Conservation (phyloP, 2,797 vertebrate species). For the Lepus oiostolus region DNA sequence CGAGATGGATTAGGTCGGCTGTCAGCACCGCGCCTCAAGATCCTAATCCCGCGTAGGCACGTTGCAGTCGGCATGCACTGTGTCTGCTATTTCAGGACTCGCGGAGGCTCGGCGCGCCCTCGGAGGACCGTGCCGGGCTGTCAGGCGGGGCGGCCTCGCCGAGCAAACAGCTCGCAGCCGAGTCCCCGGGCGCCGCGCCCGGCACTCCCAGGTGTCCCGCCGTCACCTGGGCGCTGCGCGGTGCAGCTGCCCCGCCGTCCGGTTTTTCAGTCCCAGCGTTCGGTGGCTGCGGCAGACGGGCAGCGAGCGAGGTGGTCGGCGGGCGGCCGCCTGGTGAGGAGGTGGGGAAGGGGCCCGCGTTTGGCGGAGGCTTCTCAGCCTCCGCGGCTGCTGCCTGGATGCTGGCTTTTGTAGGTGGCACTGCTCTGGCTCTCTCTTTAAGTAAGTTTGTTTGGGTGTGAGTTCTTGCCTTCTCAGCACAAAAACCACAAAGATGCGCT, state of each 20-base stretch:
- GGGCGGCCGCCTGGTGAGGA: neutral
- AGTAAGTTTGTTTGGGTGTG: conserved; percentile 80
- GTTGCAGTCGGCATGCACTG: conserved; percentile 81
- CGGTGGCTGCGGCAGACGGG: conserved; percentile 1
- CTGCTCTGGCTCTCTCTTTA: conserved; percentile 64
- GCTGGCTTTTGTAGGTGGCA: conserved; percentile 19
- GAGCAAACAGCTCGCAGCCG: conserved; percentile 51
- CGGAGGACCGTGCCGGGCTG: conserved; percentile 67
- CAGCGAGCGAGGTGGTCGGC: neutral
- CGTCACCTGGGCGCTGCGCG: conserved; percentile 72
- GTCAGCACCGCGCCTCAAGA: conserved; percentile 80
- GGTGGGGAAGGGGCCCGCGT: neutral
- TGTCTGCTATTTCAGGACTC: conserved; percentile 81
- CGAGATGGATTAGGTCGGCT: conserved; percentile 80
- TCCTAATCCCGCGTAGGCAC: conserved; percentile 83
- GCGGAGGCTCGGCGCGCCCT: conserved; percentile 56
- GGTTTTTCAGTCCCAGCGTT: conserved; percentile 55
- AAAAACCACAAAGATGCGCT: conserved; percentile 68
- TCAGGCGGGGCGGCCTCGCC: conserved; percentile 1
- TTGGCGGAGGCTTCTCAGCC: neutral
- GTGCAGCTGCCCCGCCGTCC: neutral
- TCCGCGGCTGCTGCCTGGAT: conserved; percentile 47
- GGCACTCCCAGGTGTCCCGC: conserved; percentile 63
- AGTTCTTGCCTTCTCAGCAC: conserved; percentile 71
- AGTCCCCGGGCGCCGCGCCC: neutral